These are phyloP conservation scores for Scaptodrosophila latifasciaeformis DNA, from an alignment of 2,888 invertebrate genomes.

Conservation along the genomic window DNA sequence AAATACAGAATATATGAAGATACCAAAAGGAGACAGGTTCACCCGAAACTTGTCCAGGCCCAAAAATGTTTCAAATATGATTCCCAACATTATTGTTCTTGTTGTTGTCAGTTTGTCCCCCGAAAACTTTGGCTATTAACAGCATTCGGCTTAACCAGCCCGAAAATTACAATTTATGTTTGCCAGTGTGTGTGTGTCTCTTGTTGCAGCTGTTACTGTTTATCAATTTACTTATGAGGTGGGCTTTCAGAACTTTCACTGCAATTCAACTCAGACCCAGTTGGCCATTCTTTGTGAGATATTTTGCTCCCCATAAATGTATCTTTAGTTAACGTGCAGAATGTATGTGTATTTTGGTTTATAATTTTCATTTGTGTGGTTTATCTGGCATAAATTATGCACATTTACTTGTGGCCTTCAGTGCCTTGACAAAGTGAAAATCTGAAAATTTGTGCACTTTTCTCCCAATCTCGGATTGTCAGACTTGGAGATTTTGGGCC, in stretches of 20 bases:
- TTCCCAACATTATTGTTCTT: no score
- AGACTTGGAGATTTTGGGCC: no score
- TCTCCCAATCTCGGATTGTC: no score
- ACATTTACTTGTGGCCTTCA: constrained; percentile 53
- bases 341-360: constrained; percentile 20
- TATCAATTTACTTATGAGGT: constrained; percentile 39
- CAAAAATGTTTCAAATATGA: constrained; percentile 33
- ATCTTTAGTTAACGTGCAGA: constrained; percentile 6
- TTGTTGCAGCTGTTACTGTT: constrained; percentile 22
- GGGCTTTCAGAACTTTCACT: not conserved
- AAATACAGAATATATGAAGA: constrained; percentile 16
- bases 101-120: no score
- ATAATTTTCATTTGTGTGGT: constrained; percentile 32
- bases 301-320: not conserved
- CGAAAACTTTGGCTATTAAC: constrained; percentile 31
- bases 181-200: constrained; percentile 1
- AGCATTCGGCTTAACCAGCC: constrained; percentile 24
- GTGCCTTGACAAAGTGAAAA: constrained; percentile 4
- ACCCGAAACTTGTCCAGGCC: constrained; percentile 22
- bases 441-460: constrained; percentile 27
- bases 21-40: not conserved
- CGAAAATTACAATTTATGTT: constrained; percentile 4
- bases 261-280: not conserved
- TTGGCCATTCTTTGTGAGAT: no score
- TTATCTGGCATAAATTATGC: constrained; percentile 48